Percentiles rank a stretch among this genome's conserved stretches.
Evolutionary conservation across 2,888 invertebrate genomes (phyloP).

Genomic region (Mechanitis messenoides): DNA sequence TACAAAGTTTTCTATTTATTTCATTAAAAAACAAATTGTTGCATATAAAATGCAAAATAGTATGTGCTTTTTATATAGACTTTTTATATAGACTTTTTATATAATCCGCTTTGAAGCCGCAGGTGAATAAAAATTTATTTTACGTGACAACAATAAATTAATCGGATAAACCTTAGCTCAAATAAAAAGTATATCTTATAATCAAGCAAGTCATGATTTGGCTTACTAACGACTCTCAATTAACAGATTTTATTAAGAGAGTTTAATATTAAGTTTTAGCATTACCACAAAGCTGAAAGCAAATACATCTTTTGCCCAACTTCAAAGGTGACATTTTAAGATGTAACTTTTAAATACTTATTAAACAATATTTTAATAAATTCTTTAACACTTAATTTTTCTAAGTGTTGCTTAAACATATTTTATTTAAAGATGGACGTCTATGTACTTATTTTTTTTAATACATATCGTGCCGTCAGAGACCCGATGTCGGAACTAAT

Average conservation of each 20-base stretch:
- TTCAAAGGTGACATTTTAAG: too few relatives aligned
- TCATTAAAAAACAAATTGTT: too few relatives aligned
- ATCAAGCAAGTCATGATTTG: too few relatives aligned
- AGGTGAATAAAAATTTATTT: constrained; percentile 17
- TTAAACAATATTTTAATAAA: too few relatives aligned
- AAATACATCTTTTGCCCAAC: too few relatives aligned
- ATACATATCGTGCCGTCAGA: constrained; percentile 20
- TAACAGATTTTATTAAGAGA: too few relatives aligned
- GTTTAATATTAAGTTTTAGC: too few relatives aligned
- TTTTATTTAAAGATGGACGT: constrained; percentile 16
- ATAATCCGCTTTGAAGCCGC: constrained; percentile 16
- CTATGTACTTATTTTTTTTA: constrained; percentile 24
- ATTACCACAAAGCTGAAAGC: too few relatives aligned
- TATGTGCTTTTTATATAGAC: constrained; percentile 2
- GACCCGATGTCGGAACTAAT: constrained; percentile 34
- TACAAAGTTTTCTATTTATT: too few relatives aligned
- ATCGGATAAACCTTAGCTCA: constrained; percentile 14
- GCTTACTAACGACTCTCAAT: too few relatives aligned
- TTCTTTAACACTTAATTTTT: not conserved
- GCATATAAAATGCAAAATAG: not conserved
- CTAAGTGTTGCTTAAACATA: constrained; percentile 4
- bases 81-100: constrained; percentile 9
- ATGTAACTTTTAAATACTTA: too few relatives aligned
- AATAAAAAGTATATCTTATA: constrained; percentile 6
- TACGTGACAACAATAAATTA: constrained; percentile 16